Evolutionary conservation across 2,113 vertebrate genomes (phyloP), one percentile per base, ranked within the genome.

Genomic region (Dermatemys mawii): DNA sequence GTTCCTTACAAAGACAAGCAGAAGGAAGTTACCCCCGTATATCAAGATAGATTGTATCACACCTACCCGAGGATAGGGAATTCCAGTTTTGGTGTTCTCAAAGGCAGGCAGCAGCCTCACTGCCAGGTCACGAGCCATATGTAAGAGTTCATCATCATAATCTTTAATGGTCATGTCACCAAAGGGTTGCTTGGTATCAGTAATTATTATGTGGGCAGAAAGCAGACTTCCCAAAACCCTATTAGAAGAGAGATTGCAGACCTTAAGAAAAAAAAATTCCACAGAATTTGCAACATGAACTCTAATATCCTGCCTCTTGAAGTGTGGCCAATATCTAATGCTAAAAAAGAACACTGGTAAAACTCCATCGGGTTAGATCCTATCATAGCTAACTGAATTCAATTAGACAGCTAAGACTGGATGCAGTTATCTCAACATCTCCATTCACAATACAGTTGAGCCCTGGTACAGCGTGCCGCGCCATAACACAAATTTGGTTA

Each of bases 1-100:
- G 27, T 57, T 44, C 12, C 51, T 75, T 11, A 57, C 32, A 75
- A 78, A 54, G 29, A 46, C 5, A 49, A 67, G 38, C 19, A 70
- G 4, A 70, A 26, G 11, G 27, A 29, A 92, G 27, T 38, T 53
- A 12, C 24, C 48, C 32, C 22, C 26, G 51, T 38, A 70, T 49
- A 78, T 4, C 76, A 50, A 32, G 1, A 32, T 35, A 57, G 24
- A 57, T 38, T 13, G 10, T 2, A 51, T 1, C 27, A 44, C 24
- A 98, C 98, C 91, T 94, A 99, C 99, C 98, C 99, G 98, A 78
- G 99, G 99, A 67, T 99, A 99, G 1, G 99, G 99, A 90, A 99
- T 99, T n/a, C 99, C 99, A 1, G 99, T 99, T 97, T 98, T 98
- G 93, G 99, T 99, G 98, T 99, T 99, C 95, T 99, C 99, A 78